These are phyloP conservation scores for Eulemur macaco DNA, from an alignment of 2,113 vertebrate genomes.

Conservation along the genomic window DNA sequence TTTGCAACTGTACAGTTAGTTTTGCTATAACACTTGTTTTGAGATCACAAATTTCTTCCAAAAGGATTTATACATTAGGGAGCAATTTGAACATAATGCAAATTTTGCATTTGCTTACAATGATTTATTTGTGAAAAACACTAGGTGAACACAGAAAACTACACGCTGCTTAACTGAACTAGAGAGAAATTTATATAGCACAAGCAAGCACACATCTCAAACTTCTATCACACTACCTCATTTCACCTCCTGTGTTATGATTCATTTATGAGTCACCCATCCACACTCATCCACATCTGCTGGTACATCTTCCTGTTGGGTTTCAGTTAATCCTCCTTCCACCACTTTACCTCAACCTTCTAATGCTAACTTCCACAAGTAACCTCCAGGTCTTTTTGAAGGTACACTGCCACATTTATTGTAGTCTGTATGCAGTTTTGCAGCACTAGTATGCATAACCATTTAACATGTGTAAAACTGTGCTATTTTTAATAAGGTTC, in stretches of 20 bases:
- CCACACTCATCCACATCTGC: neutral
- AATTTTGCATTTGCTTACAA: neutral
- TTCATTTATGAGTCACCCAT: neutral
- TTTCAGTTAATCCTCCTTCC: neutral
- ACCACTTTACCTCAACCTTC: neutral
- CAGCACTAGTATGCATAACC: neutral
- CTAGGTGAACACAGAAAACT: neutral
- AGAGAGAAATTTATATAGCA: neutral
- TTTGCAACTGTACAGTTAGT: conserved; percentile 11
- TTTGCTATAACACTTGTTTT: neutral
- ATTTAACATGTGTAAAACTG: neutral
- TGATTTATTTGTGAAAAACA: neutral
- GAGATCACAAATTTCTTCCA: conserved; percentile 7
- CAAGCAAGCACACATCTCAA: neutral
- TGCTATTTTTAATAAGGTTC: neutral
- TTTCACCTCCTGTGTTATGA: neutral
- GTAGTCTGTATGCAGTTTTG: neutral
- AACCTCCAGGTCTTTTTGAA: neutral
- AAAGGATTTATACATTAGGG: neutral
- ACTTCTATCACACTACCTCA: neutral
- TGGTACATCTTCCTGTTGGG: neutral
- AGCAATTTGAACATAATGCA: neutral
- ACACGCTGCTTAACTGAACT: neutral
- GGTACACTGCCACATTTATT: neutral
- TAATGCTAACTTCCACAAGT: neutral